Percentiles rank a stretch among this genome's conserved stretches.
phyloP scores from a whole-genome alignment of 2,888 invertebrate species.

The Andrena praecox region DNA sequence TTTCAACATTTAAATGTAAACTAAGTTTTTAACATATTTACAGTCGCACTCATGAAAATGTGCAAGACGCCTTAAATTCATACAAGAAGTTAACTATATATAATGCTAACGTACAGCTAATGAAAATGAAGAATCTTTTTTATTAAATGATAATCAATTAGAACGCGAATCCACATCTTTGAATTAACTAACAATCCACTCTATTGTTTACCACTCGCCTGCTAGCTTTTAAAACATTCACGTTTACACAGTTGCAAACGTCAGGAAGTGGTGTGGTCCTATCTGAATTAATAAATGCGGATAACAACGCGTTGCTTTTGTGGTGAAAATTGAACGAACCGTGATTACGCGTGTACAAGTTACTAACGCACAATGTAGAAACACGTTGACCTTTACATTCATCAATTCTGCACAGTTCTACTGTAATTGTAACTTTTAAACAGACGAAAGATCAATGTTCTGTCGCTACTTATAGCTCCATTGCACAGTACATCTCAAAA shows the following conservation, averaged over 20 bases:
- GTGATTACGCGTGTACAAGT: constrained; percentile 29
- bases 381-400: constrained; percentile 38
- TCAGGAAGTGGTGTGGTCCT: constrained; percentile 39
- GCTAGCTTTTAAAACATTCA: constrained; percentile 25
- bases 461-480: constrained; percentile 43
- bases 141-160: constrained; percentile 7
- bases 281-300: constrained; percentile 27
- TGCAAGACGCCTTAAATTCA: constrained; percentile 20
- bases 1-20: constrained; percentile 30
- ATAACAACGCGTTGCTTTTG: constrained; percentile 18
- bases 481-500: constrained; percentile 64
- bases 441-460: constrained; percentile 21
- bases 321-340: constrained; percentile 12
- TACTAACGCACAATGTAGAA: constrained; percentile 37
- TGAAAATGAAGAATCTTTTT: constrained; percentile 27
- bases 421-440: constrained; percentile 46
- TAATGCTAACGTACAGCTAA: constrained; percentile 8
- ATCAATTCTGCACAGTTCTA: constrained; percentile 57
- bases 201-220: constrained; percentile 7
- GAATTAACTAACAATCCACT: constrained; percentile 9
- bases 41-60: constrained; percentile 45
- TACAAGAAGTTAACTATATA: constrained; percentile 18
- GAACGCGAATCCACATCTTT: constrained; percentile 8
- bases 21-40: constrained; percentile 46
- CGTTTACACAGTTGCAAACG: constrained; percentile 22